Percentiles rank a stretch among this genome's conserved stretches.
Evolutionary conservation across 2,888 invertebrate genomes (phyloP).

Genomic region (Clepsis dumicolana): DNA sequence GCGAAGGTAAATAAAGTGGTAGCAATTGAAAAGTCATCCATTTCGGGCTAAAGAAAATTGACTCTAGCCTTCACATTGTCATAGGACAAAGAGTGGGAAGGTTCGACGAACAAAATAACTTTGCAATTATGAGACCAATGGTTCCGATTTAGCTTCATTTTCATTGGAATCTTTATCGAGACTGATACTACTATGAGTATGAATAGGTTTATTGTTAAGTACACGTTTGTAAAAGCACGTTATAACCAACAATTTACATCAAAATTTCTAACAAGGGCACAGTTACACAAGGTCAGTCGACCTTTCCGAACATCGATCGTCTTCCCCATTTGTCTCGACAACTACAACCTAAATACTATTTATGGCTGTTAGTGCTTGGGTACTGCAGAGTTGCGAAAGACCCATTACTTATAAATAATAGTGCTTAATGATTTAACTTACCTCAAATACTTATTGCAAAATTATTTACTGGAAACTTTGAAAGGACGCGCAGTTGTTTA

Average conservation of each 20-base stretch:
- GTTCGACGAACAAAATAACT: conserved; percentile 64
- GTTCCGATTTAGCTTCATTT: conserved; percentile 15
- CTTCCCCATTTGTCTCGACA: conserved; percentile 35
- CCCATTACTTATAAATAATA: conserved; percentile 41
- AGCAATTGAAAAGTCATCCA: conserved; percentile 83
- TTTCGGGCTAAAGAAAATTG: conserved; percentile 57
- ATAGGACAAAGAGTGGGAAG: conserved; percentile 63
- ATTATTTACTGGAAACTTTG: background rate
- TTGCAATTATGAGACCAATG: conserved; percentile 41
- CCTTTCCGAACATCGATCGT: conserved; percentile 38
- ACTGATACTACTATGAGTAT: background rate
- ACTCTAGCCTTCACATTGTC: conserved; percentile 64
- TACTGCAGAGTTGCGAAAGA: conserved; percentile 31
- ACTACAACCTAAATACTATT: conserved; percentile 39
- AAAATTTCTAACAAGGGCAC: conserved; percentile 15
- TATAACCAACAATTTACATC: conserved; percentile 1
- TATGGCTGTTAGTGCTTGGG: conserved; percentile 37
- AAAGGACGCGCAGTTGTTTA: background rate
- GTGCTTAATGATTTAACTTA: conserved; percentile 20
- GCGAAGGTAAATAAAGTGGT: conserved; percentile 74
- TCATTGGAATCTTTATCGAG: background rate
- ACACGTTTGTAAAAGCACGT: background rate
- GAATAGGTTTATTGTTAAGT: background rate
- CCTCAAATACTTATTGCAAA: conserved; percentile 11
- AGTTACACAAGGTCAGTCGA: conserved; percentile 17